Evolutionary conservation across 2,888 invertebrate genomes (phyloP), one percentile per base, ranked within the genome.

Genomic region (Morpho helenor): DNA sequence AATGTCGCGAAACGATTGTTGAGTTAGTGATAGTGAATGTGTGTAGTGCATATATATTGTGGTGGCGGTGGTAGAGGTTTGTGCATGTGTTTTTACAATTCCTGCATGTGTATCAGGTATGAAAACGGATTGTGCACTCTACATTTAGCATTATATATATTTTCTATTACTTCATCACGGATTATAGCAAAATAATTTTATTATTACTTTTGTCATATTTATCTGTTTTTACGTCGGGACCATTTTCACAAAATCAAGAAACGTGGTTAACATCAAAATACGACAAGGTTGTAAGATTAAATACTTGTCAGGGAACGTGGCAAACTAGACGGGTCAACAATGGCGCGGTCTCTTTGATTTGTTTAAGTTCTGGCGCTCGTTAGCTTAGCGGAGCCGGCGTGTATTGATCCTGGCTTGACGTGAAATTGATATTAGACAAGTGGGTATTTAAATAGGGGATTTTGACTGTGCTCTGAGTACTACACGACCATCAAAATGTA

Each of bases 281-380:
- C 49, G 55, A 54, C 49, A 44, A 8, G 55, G 55, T 41, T 45
- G 48, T 55, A 61, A 66, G 65, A 65, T 65, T 64, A 64, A 65
- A 66, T 61, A 64, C 56, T 62, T 62, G 65, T 68, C 66, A 63
- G 53, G 61, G 60, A 65, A 63, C 57, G 65, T 52, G 60, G 66
- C 69, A 66, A 71, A 72, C 66, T 64, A 68, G 71, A 68, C 69
- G 66, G 61, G 57, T 52, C 60, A 63, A 72, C 68, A 72, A 71
- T 65, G 52, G 54, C 44, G 65, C 72, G 73, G 71, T 61, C 10
- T 62, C 66, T 71, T 70, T 72, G 72, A 71, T 66, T 65, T 61
- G 67, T 48, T 46, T 42, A 43, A 61, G 59, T 8, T 43, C 42
- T 22, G 42, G 43, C 8, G 52, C 64, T 66, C 60, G 65, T 66